Percentiles rank a stretch among this genome's conserved stretches.
Conservation (phyloP, 2,888 invertebrate genomes). For the Netelia virgata region DNA sequence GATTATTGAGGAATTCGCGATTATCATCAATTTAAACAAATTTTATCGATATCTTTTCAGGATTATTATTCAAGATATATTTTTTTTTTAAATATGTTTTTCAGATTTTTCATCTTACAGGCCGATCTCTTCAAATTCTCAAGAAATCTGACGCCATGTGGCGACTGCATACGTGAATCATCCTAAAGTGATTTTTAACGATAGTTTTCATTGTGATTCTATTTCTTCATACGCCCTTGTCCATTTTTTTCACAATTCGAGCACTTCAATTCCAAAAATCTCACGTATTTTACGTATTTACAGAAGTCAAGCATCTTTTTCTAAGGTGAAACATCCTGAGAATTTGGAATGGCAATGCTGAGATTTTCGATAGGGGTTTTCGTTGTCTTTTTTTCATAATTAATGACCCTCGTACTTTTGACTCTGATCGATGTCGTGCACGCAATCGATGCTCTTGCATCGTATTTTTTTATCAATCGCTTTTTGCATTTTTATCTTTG, state of each 20-base stretch:
- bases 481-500: conserved; percentile 9
- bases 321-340: neutral
- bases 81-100: no score
- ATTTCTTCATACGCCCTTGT: no score
- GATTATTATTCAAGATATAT: no score
- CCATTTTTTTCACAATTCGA: neutral
- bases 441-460: conserved; percentile 48
- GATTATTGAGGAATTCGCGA: no score
- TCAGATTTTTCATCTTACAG: no score
- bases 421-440: conserved; percentile 62
- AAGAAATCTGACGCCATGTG: no score
- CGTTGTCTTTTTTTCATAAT: neutral
- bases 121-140: no score
- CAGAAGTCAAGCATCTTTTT: neutral
- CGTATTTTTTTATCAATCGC: neutral
- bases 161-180: no score
- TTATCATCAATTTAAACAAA: no score
- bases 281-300: neutral
- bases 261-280: neutral
- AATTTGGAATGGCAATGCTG: neutral
- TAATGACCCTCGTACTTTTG: conserved; percentile 8
- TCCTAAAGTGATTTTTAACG: no score
- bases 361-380: neutral
- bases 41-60: no score
- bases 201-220: no score